Evolutionary conservation across 2,113 vertebrate species (phyloP).

Genomic region (Bujurquina vittata): DNA sequence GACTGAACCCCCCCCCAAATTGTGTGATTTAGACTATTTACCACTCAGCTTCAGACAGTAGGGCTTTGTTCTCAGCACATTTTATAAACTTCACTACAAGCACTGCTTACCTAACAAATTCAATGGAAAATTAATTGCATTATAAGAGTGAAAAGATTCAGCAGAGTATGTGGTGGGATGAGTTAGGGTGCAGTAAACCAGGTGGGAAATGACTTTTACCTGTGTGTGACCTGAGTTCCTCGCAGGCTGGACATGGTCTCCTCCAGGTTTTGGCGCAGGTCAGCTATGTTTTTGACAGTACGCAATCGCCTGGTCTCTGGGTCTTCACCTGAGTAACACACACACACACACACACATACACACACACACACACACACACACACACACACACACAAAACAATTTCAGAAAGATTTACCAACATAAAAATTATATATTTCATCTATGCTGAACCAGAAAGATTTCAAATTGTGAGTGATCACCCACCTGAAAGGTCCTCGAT

Average conservation of each 20-base stretch:
- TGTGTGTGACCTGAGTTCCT: conserved; percentile 94
- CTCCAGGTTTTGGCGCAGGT: conserved; percentile 94
- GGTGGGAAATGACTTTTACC: conserved; percentile 44
- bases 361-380: background rate
- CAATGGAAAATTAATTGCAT: background rate
- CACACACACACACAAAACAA: background rate
- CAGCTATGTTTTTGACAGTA: conserved; percentile 95
- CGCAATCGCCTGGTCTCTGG: conserved; percentile 89
- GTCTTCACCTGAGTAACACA: conserved; percentile 84
- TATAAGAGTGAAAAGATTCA: background rate
- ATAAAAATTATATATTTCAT: background rate
- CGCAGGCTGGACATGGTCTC: conserved; percentile 96
- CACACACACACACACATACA: background rate
- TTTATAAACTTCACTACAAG: background rate
- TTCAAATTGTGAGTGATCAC: background rate
- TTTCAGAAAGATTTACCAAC: background rate
- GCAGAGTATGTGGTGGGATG: background rate
- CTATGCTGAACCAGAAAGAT: background rate
- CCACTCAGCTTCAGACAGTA: conserved; percentile 31
- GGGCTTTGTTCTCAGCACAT: conserved; percentile 39
- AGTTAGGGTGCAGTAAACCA: background rate
- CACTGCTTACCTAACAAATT: background rate
- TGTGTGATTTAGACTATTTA: conserved; percentile 28
- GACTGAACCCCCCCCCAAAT: conserved; percentile 12
- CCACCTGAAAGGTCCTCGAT: conserved; percentile 91